Evolutionary conservation across 2,113 vertebrate genomes (phyloP).

Genomic region (Semicossyphus pulcher): DNA sequence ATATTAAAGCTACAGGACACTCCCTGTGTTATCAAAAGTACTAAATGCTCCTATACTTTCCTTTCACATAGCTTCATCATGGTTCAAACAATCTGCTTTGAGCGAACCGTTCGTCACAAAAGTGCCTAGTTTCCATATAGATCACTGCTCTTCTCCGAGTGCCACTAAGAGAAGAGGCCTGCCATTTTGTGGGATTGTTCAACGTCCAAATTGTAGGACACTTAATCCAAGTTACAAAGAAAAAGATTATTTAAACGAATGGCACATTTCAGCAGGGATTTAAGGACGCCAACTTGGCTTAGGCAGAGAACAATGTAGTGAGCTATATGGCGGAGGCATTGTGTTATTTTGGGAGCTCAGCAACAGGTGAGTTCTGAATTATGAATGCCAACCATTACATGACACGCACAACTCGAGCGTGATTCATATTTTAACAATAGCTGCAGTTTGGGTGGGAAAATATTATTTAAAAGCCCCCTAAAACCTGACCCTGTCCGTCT

Average conservation of each 20-base stretch:
- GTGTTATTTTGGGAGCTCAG: background rate
- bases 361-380: background rate
- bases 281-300: background rate
- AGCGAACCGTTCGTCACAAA: background rate
- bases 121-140: background rate
- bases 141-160: background rate
- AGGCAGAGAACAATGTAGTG: background rate
- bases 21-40: background rate
- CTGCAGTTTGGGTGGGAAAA: background rate
- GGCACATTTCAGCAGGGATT: background rate
- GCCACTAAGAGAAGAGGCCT: too few relatives aligned
- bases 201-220: background rate
- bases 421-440: background rate
- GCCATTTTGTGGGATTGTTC: constrained; percentile 1
- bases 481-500: background rate
- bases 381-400: background rate
- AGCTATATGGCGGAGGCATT: background rate
- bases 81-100: background rate
- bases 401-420: background rate
- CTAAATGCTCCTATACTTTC: background rate
- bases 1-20: background rate
- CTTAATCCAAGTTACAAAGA: background rate
- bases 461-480: background rate
- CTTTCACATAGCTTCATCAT: background rate
- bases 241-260: background rate